Evolutionary conservation across 2,113 vertebrate species (phyloP).

Genomic region (Hippocampus guttulatus): DNA sequence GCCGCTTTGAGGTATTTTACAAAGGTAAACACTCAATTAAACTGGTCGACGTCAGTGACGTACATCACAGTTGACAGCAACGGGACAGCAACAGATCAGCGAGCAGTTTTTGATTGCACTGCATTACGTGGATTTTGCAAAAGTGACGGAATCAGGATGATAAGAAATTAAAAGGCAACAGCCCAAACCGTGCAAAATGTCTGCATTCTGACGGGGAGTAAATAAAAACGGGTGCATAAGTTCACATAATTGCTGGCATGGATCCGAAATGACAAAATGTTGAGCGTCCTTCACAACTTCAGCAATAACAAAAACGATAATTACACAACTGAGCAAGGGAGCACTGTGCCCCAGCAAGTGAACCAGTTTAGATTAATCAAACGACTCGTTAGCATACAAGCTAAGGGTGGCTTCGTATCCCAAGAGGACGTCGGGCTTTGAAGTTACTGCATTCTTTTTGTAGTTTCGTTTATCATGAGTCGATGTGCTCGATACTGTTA

Average conservation of each 20-base stretch:
- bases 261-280: neutral
- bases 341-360: constrained; percentile 8
- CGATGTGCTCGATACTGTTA: neutral
- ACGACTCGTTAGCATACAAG: constrained; percentile 62
- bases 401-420: constrained; percentile 45
- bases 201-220: neutral
- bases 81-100: constrained; percentile 9
- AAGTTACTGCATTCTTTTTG: constrained; percentile 44
- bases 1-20: neutral
- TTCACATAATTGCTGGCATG: neutral
- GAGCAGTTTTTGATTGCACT: neutral
- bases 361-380: constrained; percentile 40
- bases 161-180: neutral
- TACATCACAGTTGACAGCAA: neutral
- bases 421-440: constrained; percentile 47
- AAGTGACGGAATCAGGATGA: neutral
- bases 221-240: neutral
- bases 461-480: neutral
- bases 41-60: neutral
- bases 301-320: neutral
- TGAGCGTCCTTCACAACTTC: neutral
- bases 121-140: neutral
- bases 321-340: neutral
- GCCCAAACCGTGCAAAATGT: neutral
- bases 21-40: neutral